Evolutionary conservation across 2,113 vertebrate species (phyloP), one percentile per base, ranked within the genome.

Genomic region (Furnarius figulus): DNA sequence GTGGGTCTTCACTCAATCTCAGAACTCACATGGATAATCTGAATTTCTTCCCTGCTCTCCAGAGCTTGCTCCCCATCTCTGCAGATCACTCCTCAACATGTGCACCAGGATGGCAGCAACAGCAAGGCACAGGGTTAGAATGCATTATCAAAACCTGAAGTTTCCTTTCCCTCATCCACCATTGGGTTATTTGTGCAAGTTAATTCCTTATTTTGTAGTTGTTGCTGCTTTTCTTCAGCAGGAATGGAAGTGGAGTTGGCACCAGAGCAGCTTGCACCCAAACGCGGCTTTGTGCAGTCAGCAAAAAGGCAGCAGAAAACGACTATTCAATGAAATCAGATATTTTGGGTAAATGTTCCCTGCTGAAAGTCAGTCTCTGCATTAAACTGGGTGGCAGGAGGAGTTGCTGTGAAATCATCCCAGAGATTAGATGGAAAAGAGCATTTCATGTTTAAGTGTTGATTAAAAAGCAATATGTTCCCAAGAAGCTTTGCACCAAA

Each of bases 241-340:
- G 72, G 31, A 39, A 20, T 40, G 67, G 93, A 40, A 90, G 95
- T 72, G 55, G 92, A 68, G 90, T 79, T 80, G 88, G 92, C 92
- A 68, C 0, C 2, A 27, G 76, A 97, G 88, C 88, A 3, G 68
- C 83, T 80, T 2, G 2, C 28, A 12, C 37, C 66, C 79, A 21
- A 83, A 52, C 2, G 39, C 78, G 50, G 82, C 93, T 83, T 12
- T 87, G 75, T 63, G 89, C 75, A 80, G 55, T 91, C 95, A 94
- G 91, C 87, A 88, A 89, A 96, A 94, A 70, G n/a, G 14, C 16
- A 72, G 75, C 82, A 44, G 95, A 74, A 94, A 93, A 91, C 33
- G 92, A 61, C 93, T 90, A 59, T 56, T 96, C 87, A 40, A 23
- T 84, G 86, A 90, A 90, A 92, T 42, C 73, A 50, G 65, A 1